These are phyloP conservation scores for Lissonota sp. DNA, from an alignment of 2,888 invertebrate species.

Conservation along the genomic window DNA sequence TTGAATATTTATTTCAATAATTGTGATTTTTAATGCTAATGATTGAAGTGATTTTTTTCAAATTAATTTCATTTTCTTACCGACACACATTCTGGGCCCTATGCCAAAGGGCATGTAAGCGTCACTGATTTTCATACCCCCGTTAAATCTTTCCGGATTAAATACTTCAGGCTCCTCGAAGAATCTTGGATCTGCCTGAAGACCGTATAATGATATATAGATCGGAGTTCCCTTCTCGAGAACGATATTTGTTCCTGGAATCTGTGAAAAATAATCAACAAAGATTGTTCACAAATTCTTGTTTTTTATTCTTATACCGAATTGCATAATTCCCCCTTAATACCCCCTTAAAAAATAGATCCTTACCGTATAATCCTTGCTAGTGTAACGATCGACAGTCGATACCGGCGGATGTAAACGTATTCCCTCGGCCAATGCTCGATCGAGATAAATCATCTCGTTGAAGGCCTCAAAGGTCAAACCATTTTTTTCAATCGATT, in stretches of 20 bases:
- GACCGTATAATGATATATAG: constrained; percentile 77
- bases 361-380: constrained; percentile 74
- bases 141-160: constrained; percentile 75
- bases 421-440: constrained; percentile 76
- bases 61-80: constrained; percentile 61
- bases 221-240: constrained; percentile 78
- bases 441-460: constrained; percentile 79
- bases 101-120: constrained; percentile 79
- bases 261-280: constrained; percentile 63
- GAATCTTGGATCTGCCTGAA: constrained; percentile 75
- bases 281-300: not conserved
- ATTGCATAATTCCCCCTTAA: not conserved
- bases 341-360: no score
- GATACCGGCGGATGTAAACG: constrained; percentile 79
- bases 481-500: constrained; percentile 74
- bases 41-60: constrained; percentile 7
- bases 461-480: constrained; percentile 78
- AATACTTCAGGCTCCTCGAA: constrained; percentile 73
- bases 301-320: not conserved
- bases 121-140: constrained; percentile 71
- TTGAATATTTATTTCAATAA: constrained; percentile 1
- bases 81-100: constrained; percentile 77
- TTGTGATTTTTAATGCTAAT: constrained; percentile 12
- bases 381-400: constrained; percentile 77
- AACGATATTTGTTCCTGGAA: constrained; percentile 76